These are phyloP conservation scores for Drepana arcuata DNA, from an alignment of 1,140 invertebrate species.

Conservation along the genomic window DNA sequence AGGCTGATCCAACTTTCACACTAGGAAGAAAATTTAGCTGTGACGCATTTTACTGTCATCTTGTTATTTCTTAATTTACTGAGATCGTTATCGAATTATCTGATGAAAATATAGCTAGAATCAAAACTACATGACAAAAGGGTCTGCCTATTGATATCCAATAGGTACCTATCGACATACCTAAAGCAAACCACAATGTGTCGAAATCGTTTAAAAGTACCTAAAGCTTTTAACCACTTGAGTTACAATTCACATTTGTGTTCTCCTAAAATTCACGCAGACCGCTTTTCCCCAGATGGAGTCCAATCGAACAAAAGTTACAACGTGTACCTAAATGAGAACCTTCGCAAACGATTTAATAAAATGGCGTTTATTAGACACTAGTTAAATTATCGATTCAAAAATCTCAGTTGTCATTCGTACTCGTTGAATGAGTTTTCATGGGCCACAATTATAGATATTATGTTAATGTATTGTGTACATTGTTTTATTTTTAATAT, in stretches of 20 bases:
- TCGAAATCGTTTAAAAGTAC: too few relatives aligned
- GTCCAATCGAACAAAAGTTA: conserved; percentile 22
- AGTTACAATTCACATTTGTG: conserved; percentile 20
- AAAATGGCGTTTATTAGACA: neutral
- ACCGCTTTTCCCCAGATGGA: conserved; percentile 13
- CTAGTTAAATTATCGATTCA: too few relatives aligned
- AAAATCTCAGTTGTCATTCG: too few relatives aligned
- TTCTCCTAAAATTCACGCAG: conserved; percentile 21
- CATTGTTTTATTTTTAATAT: neutral
- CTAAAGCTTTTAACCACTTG: conserved; percentile 29
- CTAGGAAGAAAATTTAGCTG: too few relatives aligned
- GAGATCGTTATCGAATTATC: neutral
- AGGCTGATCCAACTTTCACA: too few relatives aligned
- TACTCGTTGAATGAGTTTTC: neutral
- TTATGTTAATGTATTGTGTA: neutral
- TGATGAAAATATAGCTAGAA: neutral
- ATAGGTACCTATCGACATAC: neutral
- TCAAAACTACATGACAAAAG: neutral
- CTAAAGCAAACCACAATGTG: too few relatives aligned
- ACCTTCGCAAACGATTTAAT: neutral
- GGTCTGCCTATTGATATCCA: neutral
- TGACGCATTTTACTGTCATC: neutral
- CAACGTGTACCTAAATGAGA: conserved; percentile 20
- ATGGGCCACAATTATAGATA: neutral
- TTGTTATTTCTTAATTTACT: neutral